A percentile compares a stretch with the other conserved stretches of the same genome.
phyloP scores from a whole-genome alignment of 2,888 invertebrate genomes.

The Orthonychiurus folsomi region DNA sequence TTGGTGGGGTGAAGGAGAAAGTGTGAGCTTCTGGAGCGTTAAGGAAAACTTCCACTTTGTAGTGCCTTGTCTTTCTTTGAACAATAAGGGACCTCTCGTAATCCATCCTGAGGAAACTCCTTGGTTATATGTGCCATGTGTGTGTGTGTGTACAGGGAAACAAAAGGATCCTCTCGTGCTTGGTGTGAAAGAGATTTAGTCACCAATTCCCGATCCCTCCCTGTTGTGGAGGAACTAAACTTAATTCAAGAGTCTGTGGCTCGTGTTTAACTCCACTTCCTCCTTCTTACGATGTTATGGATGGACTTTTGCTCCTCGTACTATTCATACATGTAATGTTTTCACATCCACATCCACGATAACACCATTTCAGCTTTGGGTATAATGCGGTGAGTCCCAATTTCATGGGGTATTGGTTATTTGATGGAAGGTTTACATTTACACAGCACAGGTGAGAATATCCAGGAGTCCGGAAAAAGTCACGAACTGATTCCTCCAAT shows the following conservation, averaged over 20 bases:
- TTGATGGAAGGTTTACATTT: too few species aligned
- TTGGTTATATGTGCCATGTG: background rate
- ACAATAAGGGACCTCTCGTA: background rate
- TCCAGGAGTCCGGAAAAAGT: too few species aligned
- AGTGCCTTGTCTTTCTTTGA: conserved; percentile 3
- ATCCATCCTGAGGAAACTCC: background rate
- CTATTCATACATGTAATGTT: too few species aligned
- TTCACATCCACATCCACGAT: too few species aligned
- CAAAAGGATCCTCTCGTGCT: too few species aligned
- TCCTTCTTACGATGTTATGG: background rate
- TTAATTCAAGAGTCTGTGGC: conserved; percentile 11
- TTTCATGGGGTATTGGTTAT: too few species aligned
- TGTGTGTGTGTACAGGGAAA: background rate
- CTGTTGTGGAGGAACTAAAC: conserved; percentile 10
- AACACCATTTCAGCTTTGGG: too few species aligned
- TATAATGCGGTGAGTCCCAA: too few species aligned
- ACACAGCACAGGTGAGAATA: too few species aligned
- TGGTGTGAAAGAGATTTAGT: background rate
- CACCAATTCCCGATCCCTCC: background rate
- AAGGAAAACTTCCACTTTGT: conserved; percentile 10
- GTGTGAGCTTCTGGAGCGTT: conserved; percentile 10
- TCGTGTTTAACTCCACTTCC: conserved; percentile 9
- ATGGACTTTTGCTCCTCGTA: too few species aligned
- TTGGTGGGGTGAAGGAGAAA: background rate
- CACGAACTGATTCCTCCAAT: too few species aligned